phyloP scores from a whole-genome alignment of 2,888 invertebrate genomes.

The Drosophila longiperda region DNA sequence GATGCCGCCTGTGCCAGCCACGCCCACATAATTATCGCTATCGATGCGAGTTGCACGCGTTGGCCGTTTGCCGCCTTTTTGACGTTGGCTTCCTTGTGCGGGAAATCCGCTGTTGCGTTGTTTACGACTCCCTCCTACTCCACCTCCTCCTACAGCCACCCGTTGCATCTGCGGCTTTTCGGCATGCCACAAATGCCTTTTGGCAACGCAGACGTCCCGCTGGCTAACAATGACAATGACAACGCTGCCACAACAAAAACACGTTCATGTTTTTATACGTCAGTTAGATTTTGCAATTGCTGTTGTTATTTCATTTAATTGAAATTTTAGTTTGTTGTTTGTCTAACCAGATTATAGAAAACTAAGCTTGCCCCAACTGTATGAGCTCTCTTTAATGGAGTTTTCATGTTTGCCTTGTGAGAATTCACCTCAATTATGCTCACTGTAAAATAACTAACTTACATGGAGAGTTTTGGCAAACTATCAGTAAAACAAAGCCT shows the following conservation, averaged over 20 bases:
- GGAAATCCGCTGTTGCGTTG: slow-evolving; percentile 57
- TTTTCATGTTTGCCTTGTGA: slow-evolving; percentile 61
- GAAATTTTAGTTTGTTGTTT: slow-evolving; percentile 51
- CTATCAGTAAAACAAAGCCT: slow-evolving; percentile 7
- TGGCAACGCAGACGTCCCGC: slow-evolving; percentile 39
- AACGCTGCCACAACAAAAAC: slow-evolving; percentile 20
- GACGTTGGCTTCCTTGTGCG: slow-evolving; percentile 45
- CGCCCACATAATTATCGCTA: slow-evolving; percentile 77
- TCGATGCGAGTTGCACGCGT: slow-evolving; percentile 53
- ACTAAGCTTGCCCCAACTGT: slow-evolving; percentile 8
- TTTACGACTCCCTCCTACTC: slow-evolving; percentile 50
- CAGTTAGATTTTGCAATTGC: slow-evolving; percentile 1
- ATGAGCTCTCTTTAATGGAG: slow-evolving; percentile 59
- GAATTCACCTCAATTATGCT: slow-evolving; percentile 59
- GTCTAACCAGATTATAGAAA: slow-evolving; percentile 54
- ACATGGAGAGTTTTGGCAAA: slow-evolving; percentile 27
- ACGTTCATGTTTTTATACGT: slow-evolving; percentile 18
- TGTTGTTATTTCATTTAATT: slow-evolving; percentile 42
- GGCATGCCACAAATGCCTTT: slow-evolving; percentile 57
- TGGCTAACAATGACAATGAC: slow-evolving; percentile 39
- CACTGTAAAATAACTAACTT: slow-evolving; percentile 41
- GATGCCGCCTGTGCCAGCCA: slow-evolving; percentile 37
- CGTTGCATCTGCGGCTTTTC: slow-evolving; percentile 33
- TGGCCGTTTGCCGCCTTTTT: slow-evolving; percentile 40
- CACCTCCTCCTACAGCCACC: not conserved